Evolutionary conservation across 2,113 vertebrate species (phyloP), one percentile per base, ranked within the genome.

Genomic region (Lichenostomus cassidix): DNA sequence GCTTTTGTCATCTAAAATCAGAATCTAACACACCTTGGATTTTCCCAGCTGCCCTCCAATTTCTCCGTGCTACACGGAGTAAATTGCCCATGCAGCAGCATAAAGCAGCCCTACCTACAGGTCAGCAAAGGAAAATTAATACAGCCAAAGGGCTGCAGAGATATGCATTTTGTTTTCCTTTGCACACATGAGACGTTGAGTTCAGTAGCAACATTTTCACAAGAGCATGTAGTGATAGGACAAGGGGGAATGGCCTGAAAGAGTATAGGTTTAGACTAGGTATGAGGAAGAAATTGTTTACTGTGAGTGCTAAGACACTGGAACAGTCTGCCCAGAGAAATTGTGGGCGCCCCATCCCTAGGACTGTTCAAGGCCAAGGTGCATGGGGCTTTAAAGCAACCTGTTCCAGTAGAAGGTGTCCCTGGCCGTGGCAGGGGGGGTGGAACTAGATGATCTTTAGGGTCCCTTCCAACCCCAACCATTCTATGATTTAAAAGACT

Each of bases 111-210:
- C 23, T 41, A 67, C 56, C 28, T 67, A 4, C 41, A 80, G 85
- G 58, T 88, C 90, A 94, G 50, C 49, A 89, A 60, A 88, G 75
- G 50, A 89, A 95, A 94, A 83, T 31, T 53, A 83, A 52, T 58
- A 65, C 79, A 93, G 55, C 29, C 31, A 49, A 85, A 89, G 35
- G 28, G 63, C 68, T 86, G 22, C 33, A 86, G 68, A 77, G 68
- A 89, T 8, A 64, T 18, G 59, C 3, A 0, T 68, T 87, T 80
- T 77, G 35, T 62, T 96, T 89, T 67, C 70, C 60, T 95, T 52
- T 50, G 41, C 47, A 42, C 63, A 68, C 0, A 0, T 50, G 88
- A 92, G 70, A 62, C 53, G n/a, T 0, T 44, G 63, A 74, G 41
- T 53, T 64, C 75, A 76, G 71, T 0, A 89, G 25, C 37, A 85